Conservation (phyloP, 2,888 invertebrate species). For the Eupsilia transversa region DNA sequence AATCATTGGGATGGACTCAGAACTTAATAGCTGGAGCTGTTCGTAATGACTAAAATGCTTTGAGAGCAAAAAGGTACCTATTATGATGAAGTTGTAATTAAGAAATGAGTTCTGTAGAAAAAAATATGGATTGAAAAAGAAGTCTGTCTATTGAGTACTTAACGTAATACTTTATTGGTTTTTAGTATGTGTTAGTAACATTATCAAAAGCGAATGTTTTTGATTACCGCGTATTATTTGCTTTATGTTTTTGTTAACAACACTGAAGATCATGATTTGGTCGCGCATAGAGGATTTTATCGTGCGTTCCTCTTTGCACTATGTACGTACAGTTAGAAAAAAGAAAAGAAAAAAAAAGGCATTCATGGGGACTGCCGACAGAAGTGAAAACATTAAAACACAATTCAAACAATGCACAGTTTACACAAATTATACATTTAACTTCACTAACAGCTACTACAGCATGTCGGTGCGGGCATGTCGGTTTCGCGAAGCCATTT, state of each 20-base stretch:
- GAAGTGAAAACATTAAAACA: too few relatives aligned
- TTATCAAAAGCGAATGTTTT: background rate
- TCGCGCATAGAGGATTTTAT: background rate
- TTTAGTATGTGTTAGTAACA: background rate
- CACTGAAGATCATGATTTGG: background rate
- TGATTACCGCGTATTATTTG: background rate
- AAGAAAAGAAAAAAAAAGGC: too few relatives aligned
- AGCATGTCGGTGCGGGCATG: too few relatives aligned
- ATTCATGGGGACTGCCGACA: too few relatives aligned
- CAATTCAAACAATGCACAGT: too few relatives aligned
- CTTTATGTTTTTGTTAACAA: background rate
- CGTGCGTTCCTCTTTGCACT: too few relatives aligned
- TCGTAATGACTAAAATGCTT: constrained; percentile 44
- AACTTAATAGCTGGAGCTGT: constrained; percentile 53
- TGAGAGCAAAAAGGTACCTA: constrained; percentile 35
- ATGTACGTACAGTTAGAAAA: too few relatives aligned
- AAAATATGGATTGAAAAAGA: background rate
- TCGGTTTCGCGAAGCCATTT: too few relatives aligned
- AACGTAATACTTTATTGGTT: background rate
- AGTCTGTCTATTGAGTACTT: background rate
- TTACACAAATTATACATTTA: too few relatives aligned
- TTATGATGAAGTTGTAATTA: constrained; percentile 26
- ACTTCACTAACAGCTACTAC: too few relatives aligned
- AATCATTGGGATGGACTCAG: constrained; percentile 52
- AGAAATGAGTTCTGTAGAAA: constrained; percentile 13